Evolutionary conservation across 2,888 invertebrate genomes (phyloP).

Genomic region (Synergus gifuensis): DNA sequence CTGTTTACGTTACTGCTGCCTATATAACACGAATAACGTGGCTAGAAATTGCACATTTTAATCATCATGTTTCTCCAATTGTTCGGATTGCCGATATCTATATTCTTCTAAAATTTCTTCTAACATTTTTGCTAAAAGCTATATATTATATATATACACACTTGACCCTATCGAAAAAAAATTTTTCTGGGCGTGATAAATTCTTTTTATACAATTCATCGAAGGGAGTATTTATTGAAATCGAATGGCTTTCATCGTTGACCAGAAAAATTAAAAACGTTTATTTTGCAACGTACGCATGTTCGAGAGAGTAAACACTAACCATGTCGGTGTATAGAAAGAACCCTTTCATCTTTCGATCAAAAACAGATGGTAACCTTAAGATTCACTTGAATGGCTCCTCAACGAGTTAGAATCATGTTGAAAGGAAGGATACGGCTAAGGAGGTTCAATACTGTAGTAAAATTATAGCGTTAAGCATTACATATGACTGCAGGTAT

Average conservation of each 20-base stretch:
- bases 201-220: background rate
- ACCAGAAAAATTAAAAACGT: background rate
- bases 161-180: too few relatives aligned
- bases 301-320: background rate
- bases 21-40: conserved; percentile 1
- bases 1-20: conserved; percentile 62
- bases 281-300: background rate
- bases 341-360: conserved; percentile 46
- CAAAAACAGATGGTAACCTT: conserved; percentile 52
- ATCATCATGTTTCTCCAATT: background rate
- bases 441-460: conserved; percentile 43
- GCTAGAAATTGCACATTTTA: background rate
- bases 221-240: background rate
- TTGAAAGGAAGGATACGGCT: conserved; percentile 47
- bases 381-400: conserved; percentile 46
- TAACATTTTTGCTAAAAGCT: too few relatives aligned
- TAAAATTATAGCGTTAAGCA: conserved; percentile 72
- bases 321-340: background rate
- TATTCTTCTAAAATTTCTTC: too few relatives aligned
- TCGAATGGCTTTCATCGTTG: conserved; percentile 9
- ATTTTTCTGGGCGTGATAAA: too few relatives aligned
- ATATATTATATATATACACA: too few relatives aligned
- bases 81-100: background rate
- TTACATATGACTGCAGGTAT: conserved; percentile 62
- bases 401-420: conserved; percentile 48